phyloP scores from a whole-genome alignment of 1,140 invertebrate genomes.

The Protaetia brevitarsis region DNA sequence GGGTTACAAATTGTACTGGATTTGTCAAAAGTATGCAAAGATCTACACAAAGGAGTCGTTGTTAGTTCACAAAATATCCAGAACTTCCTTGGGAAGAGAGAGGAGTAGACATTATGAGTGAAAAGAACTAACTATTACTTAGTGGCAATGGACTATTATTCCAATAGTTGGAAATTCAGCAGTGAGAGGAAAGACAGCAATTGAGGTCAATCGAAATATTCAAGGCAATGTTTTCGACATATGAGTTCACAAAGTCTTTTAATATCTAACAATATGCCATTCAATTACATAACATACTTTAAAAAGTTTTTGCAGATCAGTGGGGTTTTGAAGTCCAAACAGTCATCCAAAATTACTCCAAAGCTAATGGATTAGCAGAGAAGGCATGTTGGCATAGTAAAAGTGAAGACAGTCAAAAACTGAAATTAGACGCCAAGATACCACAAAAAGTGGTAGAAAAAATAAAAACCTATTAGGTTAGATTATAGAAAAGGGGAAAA shows the following conservation, averaged over 20 bases:
- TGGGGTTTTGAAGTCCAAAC: constrained; percentile 36
- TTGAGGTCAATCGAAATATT: constrained; percentile 32
- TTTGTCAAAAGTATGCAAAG: not conserved
- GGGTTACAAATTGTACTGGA: not conserved
- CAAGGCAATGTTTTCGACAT: constrained; percentile 36
- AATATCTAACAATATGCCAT: constrained; percentile 40
- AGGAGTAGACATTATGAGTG: not conserved
- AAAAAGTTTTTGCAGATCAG: constrained; percentile 33
- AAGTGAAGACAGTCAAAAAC: not conserved
- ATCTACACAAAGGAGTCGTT: not conserved
- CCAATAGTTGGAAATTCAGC: constrained; percentile 18
- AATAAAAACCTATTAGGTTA: constrained; percentile 10
- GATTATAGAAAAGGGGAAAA: not conserved
- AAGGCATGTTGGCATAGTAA: constrained; percentile 36
- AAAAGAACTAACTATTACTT: not conserved
- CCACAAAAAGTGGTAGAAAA: not conserved
- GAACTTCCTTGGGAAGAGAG: not conserved
- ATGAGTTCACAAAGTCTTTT: constrained; percentile 38
- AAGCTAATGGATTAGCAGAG: constrained; percentile 41
- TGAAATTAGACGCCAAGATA: not conserved
- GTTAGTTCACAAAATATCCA: constrained; percentile 1
- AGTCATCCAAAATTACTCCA: constrained; percentile 36
- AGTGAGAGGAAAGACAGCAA: constrained; percentile 19
- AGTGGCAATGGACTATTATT: constrained; percentile 17
- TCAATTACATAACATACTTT: constrained; percentile 34